phyloP scores from a whole-genome alignment of 1,140 invertebrate genomes.

The Sipha flava region DNA sequence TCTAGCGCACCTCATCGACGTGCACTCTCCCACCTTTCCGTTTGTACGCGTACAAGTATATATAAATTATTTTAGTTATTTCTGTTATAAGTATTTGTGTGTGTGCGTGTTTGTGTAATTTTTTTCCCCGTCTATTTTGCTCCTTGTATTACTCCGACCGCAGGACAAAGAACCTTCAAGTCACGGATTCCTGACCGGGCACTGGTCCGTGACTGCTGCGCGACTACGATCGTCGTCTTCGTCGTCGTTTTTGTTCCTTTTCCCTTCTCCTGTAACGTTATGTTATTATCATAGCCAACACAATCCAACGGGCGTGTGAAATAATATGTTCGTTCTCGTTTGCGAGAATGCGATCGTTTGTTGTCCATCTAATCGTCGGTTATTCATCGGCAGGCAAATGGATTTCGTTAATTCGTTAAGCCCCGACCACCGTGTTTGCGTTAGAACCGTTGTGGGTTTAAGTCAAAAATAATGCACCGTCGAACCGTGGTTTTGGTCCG shows the following conservation, averaged over 20 bases:
- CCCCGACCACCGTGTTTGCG: neutral
- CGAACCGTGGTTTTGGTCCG: too few species aligned
- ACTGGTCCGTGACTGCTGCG: constrained; percentile 11
- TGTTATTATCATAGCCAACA: neutral
- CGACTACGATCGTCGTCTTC: neutral
- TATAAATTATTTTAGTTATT: neutral
- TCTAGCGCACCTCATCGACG: too few species aligned
- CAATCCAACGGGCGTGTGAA: neutral
- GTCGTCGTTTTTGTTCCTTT: neutral
- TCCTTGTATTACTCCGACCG: neutral
- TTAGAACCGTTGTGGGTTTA: too few species aligned
- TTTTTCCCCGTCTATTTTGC: neutral
- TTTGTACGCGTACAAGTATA: neutral
- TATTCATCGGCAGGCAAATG: too few species aligned
- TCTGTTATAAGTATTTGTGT: neutral
- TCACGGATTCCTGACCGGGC: constrained; percentile 24
- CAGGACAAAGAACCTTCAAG: constrained; percentile 24
- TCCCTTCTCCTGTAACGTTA: neutral
- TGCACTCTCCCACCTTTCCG: neutral
- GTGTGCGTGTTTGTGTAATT: neutral
- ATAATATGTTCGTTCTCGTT: neutral
- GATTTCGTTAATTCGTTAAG: neutral
- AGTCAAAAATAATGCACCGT: too few species aligned
- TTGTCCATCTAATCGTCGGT: neutral
- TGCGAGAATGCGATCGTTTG: neutral